A percentile compares a stretch with the other conserved stretches of the same genome.
Evolutionary conservation across 2,797 vertebrate species (phyloP).

Genomic region (Tokudaia muenninki): DNA sequence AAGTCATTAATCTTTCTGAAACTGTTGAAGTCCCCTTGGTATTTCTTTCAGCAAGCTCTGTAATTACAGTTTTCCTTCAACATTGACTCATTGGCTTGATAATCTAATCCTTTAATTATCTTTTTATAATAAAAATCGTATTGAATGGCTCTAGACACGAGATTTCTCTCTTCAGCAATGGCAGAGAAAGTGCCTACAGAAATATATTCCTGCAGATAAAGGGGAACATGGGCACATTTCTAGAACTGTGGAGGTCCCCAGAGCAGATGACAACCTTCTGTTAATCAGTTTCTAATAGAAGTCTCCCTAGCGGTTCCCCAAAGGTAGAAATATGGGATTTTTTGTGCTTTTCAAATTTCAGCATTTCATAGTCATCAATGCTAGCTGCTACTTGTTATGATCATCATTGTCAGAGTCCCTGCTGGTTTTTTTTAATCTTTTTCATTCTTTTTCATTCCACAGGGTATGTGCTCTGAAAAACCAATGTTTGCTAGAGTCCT

Average conservation of each 20-base stretch:
- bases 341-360: constrained; percentile 49
- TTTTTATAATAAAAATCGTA: constrained; percentile 66
- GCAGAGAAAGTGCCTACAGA: constrained; percentile 42
- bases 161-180: constrained; percentile 23
- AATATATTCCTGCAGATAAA: constrained; percentile 52
- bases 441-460: constrained; percentile 24
- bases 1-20: constrained; percentile 66
- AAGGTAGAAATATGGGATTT: constrained; percentile 31
- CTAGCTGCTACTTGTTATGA: not conserved
- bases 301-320: not conserved
- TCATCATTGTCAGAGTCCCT: not conserved
- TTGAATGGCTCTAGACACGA: constrained; percentile 42
- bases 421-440: constrained; percentile 15
- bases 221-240: not conserved
- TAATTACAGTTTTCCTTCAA: constrained; percentile 78
- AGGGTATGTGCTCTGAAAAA: constrained; percentile 44
- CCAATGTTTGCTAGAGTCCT: constrained; percentile 27
- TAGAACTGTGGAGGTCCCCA: constrained; percentile 46
- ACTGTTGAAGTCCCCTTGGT: constrained; percentile 42
- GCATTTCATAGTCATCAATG: constrained; percentile 49
- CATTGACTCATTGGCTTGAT: constrained; percentile 66
- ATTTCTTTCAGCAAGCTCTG: constrained; percentile 68
- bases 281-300: constrained; percentile 29
- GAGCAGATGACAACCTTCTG: constrained; percentile 23
- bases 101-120: constrained; percentile 70